Conservation (phyloP, 2,888 invertebrate species). For the Cylloceria caligata region DNA sequence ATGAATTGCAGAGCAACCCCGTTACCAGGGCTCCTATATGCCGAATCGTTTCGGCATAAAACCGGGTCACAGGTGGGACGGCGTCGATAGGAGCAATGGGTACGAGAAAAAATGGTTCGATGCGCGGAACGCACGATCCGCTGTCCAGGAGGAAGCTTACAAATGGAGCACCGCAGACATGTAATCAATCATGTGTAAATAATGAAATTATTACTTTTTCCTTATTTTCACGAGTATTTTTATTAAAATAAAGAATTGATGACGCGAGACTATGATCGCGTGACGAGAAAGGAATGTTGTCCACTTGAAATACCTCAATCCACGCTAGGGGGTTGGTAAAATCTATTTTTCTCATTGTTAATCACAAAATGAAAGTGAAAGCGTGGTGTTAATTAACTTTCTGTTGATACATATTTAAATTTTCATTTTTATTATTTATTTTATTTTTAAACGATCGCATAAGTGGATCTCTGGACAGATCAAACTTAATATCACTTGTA, state of each 20-base stretch:
- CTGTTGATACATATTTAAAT: not conserved
- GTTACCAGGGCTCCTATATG: constrained; percentile 93
- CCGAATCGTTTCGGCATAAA: constrained; percentile 96
- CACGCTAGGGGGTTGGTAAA: not conserved
- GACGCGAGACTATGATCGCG: not conserved
- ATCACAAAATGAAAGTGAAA: not conserved
- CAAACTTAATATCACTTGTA: not conserved
- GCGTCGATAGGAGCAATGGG: constrained; percentile 98
- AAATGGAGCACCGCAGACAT: constrained; percentile 98
- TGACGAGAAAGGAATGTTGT: not conserved
- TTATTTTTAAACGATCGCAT: not conserved
- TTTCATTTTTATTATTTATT: too few relatives aligned
- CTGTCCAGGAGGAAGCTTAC: constrained; percentile 93
- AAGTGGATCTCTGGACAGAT: not conserved
- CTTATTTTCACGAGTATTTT: not conserved
- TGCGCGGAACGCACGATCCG: constrained; percentile 90
- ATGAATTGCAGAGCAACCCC: constrained; percentile 87
- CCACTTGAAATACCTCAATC: not conserved
- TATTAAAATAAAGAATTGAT: constrained; percentile 20
- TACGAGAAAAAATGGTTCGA: constrained; percentile 96
- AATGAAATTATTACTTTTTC: constrained; percentile 3
- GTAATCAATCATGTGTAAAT: constrained; percentile 85
- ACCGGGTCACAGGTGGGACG: constrained; percentile 99
- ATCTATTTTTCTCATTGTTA: not conserved
- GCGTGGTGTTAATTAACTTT: not conserved